Evolutionary conservation across 2,888 invertebrate genomes (phyloP), one percentile per base, ranked within the genome.

Genomic region (Chloroclysta siterata): DNA sequence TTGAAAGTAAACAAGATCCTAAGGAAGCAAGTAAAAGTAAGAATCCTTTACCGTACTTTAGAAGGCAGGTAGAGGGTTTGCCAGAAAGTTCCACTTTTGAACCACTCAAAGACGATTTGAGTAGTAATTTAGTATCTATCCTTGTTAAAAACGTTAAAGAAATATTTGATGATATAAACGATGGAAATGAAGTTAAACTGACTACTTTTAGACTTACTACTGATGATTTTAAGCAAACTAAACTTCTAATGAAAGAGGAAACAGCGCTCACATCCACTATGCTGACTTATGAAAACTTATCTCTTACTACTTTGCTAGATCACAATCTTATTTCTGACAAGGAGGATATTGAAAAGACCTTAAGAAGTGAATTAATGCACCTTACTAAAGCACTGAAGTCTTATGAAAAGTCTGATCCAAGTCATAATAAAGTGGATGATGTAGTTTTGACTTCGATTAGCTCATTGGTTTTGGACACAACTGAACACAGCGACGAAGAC

Each of bases 101-200:
- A 54, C 65, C 63, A 41, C 56, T 68, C 53, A 65, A 64, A 36
- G 76, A 81, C 15, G 79, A 83, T 56, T 47, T 70, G 33, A 71
- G 69, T 66, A 71, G 70, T 69, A 77, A 84, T 73, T 75, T 87
- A 60, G 83, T 85, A 53, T 79, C 83, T 28, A 78, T 87, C 72
- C 72, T 89, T 57, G 79, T 88, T 46, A 71, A 86, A 64, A 88
- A 89, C 71, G 77, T 81, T 3, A 84, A 82, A 77, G 78, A 85
- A 77, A 79, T 89, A 66, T 89, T 86, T 67, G 68, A 74, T 52
- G 79, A 81, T 57, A 36, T 72, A 11, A 63, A 72, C 17, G 78
- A 82, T 5, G 66, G 69, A 46, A 33, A 62, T 52, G 69, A 73
- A 41, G 53, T 63, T 63, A 44, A 52, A 63, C n/a, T 36, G 47